Evolutionary conservation across 1,140 invertebrate species (phyloP).

Genomic region (Drosophila grimshawi): DNA sequence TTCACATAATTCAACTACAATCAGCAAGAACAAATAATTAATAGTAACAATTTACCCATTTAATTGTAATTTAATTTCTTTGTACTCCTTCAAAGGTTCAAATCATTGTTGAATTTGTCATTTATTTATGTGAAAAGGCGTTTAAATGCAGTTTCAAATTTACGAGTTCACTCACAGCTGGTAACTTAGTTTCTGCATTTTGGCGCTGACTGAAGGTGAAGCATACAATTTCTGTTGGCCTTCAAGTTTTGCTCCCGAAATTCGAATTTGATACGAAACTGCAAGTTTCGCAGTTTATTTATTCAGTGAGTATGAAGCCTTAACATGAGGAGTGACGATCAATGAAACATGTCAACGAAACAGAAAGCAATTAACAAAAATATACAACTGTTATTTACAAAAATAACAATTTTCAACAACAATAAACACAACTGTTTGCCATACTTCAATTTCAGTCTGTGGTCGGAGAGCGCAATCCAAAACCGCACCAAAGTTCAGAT

Average conservation of each 20-base stretch:
- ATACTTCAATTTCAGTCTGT: conserved; percentile 18
- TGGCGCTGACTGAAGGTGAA: background rate
- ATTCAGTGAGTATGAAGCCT: conserved; percentile 6
- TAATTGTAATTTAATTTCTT: background rate
- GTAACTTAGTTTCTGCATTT: conserved; percentile 17
- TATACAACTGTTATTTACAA: conserved; percentile 2
- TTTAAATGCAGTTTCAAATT: conserved; percentile 3
- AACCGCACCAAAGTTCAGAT: conserved; percentile 17
- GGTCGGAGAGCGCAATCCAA: conserved; percentile 1
- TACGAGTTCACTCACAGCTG: conserved; percentile 7
- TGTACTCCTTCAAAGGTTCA: background rate
- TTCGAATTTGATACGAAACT: background rate
- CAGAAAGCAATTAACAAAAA: conserved; percentile 26
- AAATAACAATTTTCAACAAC: background rate
- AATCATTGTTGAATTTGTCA: background rate
- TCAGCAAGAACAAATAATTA: too few relatives aligned
- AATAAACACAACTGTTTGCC: conserved; percentile 6
- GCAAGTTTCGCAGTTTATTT: background rate
- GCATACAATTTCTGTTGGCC: background rate
- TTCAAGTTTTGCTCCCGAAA: background rate
- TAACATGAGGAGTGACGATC: conserved; percentile 15
- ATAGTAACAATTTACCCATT: too few relatives aligned
- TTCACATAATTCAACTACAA: too few relatives aligned
- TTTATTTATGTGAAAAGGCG: background rate
- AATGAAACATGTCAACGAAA: conserved; percentile 22